Percentiles rank a stretch among this genome's conserved stretches.
Conservation (phyloP, 2,888 invertebrate species). For the Aspidiotus rigidus region DNA sequence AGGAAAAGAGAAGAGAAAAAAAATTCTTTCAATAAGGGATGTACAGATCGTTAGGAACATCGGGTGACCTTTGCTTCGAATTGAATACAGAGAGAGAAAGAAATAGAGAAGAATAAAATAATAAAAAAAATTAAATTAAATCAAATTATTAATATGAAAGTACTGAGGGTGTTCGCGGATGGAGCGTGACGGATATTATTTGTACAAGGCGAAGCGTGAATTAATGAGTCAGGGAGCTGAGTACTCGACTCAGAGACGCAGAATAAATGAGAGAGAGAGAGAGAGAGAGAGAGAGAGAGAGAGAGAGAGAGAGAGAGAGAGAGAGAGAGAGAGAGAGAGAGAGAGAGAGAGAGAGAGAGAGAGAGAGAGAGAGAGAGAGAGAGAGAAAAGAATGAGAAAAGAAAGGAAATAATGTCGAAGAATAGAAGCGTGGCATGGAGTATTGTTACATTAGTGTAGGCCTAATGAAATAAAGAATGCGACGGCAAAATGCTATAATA, state of each 20-base stretch:
- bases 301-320: no score
- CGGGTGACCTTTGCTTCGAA: slow-evolving; percentile 31
- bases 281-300: no score
- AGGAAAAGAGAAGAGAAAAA: slow-evolving; percentile 5
- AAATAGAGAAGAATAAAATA: background rate
- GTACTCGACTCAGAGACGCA: background rate
- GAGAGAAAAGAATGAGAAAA: no score
- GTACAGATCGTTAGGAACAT: slow-evolving; percentile 31
- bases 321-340: no score
- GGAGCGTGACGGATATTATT: slow-evolving; percentile 25
- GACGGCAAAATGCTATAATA: no score
- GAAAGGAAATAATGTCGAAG: no score
- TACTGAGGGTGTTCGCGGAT: slow-evolving; percentile 15
- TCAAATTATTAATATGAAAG: no score
- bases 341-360: no score
- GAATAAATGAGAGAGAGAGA: background rate
- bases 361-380: no score
- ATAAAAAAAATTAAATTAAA: background rate
- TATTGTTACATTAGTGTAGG: background rate
- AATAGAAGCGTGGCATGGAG: background rate
- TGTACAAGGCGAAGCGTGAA: slow-evolving; percentile 25
- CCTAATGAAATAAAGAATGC: background rate
- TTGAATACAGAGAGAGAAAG: slow-evolving; percentile 19
- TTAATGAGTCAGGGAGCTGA: slow-evolving; percentile 26
- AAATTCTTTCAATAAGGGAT: slow-evolving; percentile 29